These are phyloP conservation scores for Pseudochirops corinnae DNA, from an alignment of 2,797 vertebrate genomes.

Conservation along the genomic window DNA sequence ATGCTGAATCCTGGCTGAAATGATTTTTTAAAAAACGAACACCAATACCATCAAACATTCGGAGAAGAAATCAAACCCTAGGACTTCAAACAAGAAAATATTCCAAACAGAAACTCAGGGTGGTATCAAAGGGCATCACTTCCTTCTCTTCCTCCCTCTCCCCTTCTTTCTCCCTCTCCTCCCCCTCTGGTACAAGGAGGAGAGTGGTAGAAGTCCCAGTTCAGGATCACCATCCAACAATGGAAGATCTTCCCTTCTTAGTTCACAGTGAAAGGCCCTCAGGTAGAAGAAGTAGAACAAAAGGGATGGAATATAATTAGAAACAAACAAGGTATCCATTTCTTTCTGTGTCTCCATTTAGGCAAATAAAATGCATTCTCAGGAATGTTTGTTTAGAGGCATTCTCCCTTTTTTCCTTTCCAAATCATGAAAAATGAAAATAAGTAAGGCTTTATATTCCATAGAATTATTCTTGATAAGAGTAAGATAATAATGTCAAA, in stretches of 20 bases:
- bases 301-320: slow-evolving; percentile 58
- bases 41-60: slow-evolving; percentile 24
- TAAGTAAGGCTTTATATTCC: slow-evolving; percentile 33
- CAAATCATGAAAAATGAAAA: slow-evolving; percentile 20
- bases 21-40: slow-evolving; percentile 46
- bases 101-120: slow-evolving; percentile 16
- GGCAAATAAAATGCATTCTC: slow-evolving; percentile 49
- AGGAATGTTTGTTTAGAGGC: slow-evolving; percentile 30
- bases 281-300: slow-evolving; percentile 61
- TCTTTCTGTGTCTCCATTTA: slow-evolving; percentile 50
- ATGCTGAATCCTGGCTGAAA: slow-evolving; percentile 26
- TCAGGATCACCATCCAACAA: slow-evolving; percentile 48
- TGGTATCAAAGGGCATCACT: slow-evolving; percentile 1
- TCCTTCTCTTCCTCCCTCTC: too few species aligned
- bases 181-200: background rate
- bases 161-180: too few species aligned
- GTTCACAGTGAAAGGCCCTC: slow-evolving; percentile 35
- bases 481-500: slow-evolving; percentile 21
- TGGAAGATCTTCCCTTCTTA: slow-evolving; percentile 24
- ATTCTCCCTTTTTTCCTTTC: slow-evolving; percentile 51
- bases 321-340: slow-evolving; percentile 20
- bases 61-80: slow-evolving; percentile 23
- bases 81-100: slow-evolving; percentile 50
- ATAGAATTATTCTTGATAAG: slow-evolving; percentile 51
- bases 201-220: background rate